phyloP scores from a whole-genome alignment of 1,140 invertebrate genomes.

The Trichogramma pretiosum region DNA sequence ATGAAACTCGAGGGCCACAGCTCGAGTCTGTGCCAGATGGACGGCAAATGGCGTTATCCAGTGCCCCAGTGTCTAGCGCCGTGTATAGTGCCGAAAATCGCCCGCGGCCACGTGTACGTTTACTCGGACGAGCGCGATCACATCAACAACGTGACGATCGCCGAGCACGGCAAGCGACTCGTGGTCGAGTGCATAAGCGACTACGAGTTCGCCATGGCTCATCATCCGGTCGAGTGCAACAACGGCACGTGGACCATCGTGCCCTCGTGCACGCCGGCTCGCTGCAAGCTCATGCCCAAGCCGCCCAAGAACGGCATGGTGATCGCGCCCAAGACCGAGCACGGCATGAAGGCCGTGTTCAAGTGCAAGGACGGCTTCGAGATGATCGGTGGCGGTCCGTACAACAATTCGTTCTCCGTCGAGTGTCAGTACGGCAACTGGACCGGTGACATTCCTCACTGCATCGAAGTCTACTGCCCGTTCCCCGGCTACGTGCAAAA shows the following conservation, averaged over 20 bases:
- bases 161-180: conserved; percentile 78
- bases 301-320: conserved; percentile 87
- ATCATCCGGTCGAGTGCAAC: conserved; percentile 72
- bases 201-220: conserved; percentile 74
- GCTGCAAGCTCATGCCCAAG: conserved; percentile 81
- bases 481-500: conserved; percentile 86
- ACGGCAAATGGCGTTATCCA: conserved; percentile 88
- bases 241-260: conserved; percentile 95
- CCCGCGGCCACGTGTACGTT: conserved; percentile 66
- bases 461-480: conserved; percentile 86
- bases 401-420: conserved; percentile 49
- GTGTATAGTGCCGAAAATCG: conserved; percentile 81
- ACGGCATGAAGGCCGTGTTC: conserved; percentile 86
- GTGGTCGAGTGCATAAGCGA: conserved; percentile 77
- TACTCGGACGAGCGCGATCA: conserved; percentile 34
- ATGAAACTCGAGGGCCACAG: conserved; percentile 85
- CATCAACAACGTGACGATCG: conserved; percentile 51
- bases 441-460: conserved; percentile 76
- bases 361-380: conserved; percentile 86
- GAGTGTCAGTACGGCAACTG: conserved; percentile 89
- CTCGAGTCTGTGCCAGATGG: conserved; percentile 83
- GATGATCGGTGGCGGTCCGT: conserved; percentile 54
- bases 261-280: conserved; percentile 79
- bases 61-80: conserved; percentile 85
- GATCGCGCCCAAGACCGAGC: conserved; percentile 90